phyloP scores from a whole-genome alignment of 2,113 vertebrate genomes.

The Catharus minimus region DNA sequence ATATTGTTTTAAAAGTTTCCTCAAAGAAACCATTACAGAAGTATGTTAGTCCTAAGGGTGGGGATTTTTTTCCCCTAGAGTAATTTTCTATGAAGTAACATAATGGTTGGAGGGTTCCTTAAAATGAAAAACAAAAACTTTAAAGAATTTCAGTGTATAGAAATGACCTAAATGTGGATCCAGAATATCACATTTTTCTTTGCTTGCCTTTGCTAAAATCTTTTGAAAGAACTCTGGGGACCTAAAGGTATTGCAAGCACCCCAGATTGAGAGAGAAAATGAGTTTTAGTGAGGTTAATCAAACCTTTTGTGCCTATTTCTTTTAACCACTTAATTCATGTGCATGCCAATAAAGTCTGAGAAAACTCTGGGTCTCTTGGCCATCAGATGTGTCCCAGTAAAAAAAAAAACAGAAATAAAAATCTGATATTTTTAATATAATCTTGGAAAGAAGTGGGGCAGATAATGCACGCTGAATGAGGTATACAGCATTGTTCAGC shows the following conservation, averaged over 20 bases:
- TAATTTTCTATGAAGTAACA: background rate
- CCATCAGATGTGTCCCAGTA: background rate
- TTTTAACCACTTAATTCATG: background rate
- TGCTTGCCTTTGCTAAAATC: background rate
- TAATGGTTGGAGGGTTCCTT: background rate
- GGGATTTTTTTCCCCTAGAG: background rate
- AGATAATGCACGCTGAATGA: background rate
- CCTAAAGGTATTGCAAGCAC: background rate
- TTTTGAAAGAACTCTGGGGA: background rate
- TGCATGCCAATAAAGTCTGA: background rate
- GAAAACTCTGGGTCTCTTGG: background rate
- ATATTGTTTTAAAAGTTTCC: background rate
- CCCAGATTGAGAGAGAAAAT: background rate
- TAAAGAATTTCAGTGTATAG: background rate
- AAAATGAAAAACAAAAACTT: background rate
- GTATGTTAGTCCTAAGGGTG: background rate
- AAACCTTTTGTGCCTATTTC: background rate
- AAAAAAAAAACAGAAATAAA: background rate
- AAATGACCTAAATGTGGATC: background rate
- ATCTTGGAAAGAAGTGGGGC: background rate
- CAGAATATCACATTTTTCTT: background rate
- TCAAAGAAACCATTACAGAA: background rate
- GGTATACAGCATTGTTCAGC: accelerated
- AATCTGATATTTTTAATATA: background rate
- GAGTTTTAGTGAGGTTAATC: background rate